phyloP scores from a whole-genome alignment of 2,888 invertebrate species.

The Protophormia terraenovae region DNA sequence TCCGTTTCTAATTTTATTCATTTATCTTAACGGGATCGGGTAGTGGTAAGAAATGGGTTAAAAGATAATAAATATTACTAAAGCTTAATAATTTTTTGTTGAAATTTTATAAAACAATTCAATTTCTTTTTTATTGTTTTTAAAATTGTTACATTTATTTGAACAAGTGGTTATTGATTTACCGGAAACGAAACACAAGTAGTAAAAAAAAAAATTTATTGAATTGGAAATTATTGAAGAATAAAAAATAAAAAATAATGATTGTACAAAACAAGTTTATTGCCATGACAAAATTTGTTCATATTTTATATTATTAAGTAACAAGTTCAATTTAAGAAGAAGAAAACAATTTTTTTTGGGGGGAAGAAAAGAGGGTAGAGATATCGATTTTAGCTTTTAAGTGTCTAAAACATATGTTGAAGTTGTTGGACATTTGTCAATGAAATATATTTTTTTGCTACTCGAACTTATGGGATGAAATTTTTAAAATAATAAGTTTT shows the following conservation, averaged over 20 bases:
- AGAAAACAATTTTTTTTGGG: background rate
- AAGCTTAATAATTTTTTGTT: no score
- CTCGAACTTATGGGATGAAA: no score
- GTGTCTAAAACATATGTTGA: background rate
- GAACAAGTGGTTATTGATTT: conserved; percentile 28
- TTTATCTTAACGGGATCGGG: no score
- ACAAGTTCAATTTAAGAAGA: background rate
- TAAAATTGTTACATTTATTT: background rate
- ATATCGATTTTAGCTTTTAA: no score
- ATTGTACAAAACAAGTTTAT: background rate
- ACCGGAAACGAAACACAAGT: no score
- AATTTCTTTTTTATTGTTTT: no score
- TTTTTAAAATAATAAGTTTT: no score
- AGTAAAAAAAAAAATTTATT: conserved; percentile 24
- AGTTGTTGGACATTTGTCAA: background rate
- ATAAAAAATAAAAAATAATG: background rate
- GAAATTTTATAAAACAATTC: no score
- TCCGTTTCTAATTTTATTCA: no score
- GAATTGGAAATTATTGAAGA: conserved; percentile 12
- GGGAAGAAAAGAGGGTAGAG: background rate
- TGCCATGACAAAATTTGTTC: conserved; percentile 13
- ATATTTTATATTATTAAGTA: no score
- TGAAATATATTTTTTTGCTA: background rate
- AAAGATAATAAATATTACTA: no score
- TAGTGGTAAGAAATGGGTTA: no score